These are phyloP conservation scores for Melitaea athalia DNA, from an alignment of 2,888 invertebrate species.

Conservation along the genomic window DNA sequence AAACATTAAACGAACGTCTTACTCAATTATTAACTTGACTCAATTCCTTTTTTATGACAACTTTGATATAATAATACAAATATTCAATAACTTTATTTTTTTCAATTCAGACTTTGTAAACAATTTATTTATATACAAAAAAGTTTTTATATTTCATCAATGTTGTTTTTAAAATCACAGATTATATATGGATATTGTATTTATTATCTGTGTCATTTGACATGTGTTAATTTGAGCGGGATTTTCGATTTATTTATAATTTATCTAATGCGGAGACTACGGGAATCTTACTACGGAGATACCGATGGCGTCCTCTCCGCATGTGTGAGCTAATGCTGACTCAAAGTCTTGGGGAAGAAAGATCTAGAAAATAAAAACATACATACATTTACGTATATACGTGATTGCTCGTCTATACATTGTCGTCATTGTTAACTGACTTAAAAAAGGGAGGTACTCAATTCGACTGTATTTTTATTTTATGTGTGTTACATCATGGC, in stretches of 20 bases:
- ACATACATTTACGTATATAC: too few species aligned
- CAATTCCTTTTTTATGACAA: background rate
- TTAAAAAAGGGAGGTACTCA: too few species aligned
- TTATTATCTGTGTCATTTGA: background rate
- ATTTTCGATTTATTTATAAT: background rate
- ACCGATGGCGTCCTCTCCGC: slow-evolving; percentile 72
- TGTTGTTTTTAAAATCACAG: background rate
- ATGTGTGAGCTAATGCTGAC: slow-evolving; percentile 72
- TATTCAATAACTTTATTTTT: too few species aligned
- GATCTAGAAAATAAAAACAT: slow-evolving; percentile 52
- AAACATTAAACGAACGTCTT: too few species aligned
- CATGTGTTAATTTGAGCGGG: background rate
- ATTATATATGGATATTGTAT: background rate
- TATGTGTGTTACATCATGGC: too few species aligned
- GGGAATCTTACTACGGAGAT: slow-evolving; percentile 74
- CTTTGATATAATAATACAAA: too few species aligned
- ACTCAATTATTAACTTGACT: background rate
- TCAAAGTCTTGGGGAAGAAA: slow-evolving; percentile 75
- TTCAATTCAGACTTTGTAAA: background rate
- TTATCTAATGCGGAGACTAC: slow-evolving; percentile 41
- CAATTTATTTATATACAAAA: background rate
- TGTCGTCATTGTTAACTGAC: too few species aligned
- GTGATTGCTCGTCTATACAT: too few species aligned
- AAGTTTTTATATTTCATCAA: background rate
- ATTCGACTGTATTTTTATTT: too few species aligned